These are phyloP conservation scores for Alethe castanea DNA, from an alignment of 2,113 vertebrate genomes.

Conservation along the genomic window DNA sequence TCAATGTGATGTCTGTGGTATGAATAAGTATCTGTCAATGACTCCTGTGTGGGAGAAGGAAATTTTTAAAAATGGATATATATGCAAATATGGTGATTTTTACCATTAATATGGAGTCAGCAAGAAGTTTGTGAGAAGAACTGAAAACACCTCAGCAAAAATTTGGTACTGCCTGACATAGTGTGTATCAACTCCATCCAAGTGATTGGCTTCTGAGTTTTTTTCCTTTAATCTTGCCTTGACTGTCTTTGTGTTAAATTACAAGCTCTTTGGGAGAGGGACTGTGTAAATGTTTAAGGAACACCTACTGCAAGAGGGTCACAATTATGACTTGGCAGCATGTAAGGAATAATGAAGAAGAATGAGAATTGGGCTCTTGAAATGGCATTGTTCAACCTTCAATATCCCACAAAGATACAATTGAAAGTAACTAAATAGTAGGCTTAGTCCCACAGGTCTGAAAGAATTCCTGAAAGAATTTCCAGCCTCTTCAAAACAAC, in stretches of 20 bases:
- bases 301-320: conserved; percentile 29
- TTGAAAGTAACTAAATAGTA: conserved; percentile 44
- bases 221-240: conserved; percentile 3
- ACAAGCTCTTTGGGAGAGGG: background rate
- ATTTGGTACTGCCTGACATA: background rate
- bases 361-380: conserved; percentile 17
- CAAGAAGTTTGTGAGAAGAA: background rate
- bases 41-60: background rate
- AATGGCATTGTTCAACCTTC: conserved; percentile 48
- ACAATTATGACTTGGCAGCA: background rate
- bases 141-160: background rate
- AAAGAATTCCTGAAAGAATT: conserved; percentile 65
- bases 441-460: conserved; percentile 46
- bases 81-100: background rate
- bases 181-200: background rate
- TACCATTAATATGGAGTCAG: background rate
- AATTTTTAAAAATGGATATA: background rate
- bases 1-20: background rate
- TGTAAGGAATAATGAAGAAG: conserved; percentile 40
- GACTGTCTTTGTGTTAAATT: conserved; percentile 20
- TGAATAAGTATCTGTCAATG: background rate
- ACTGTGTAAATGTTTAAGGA: conserved; percentile 19
- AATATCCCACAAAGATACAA: conserved; percentile 56
- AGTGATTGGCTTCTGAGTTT: background rate
- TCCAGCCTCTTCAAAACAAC: conserved; percentile 60